Conservation (phyloP, 1,140 invertebrate species). For the Saxidomus purpurata region DNA sequence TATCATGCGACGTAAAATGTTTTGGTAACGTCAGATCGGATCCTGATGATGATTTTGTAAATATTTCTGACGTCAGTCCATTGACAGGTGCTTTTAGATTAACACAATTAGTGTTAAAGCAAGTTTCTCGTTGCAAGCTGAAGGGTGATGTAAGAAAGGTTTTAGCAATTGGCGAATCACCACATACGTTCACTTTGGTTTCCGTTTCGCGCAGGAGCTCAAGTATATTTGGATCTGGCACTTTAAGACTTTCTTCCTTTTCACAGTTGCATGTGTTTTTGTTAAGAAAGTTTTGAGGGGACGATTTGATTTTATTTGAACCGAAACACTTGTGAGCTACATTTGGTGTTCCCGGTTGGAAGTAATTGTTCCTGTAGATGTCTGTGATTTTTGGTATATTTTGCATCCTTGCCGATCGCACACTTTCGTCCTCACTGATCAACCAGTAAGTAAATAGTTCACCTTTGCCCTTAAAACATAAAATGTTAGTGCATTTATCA, state of each 20-base stretch:
- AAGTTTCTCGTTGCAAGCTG: not conserved
- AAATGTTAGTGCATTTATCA: too few relatives aligned
- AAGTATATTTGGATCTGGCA: conserved; percentile 60
- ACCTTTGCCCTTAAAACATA: conserved; percentile 82
- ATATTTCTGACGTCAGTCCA: not conserved
- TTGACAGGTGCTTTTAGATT: conserved; percentile 19
- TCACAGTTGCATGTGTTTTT: conserved; percentile 2
- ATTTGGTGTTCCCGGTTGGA: conserved; percentile 37
- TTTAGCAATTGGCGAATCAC: not conserved
- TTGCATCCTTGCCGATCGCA: conserved; percentile 57
- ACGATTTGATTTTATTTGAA: conserved; percentile 10
- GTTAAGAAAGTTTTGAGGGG: conserved; percentile 21
- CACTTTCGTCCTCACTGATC: conserved; percentile 73
- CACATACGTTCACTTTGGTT: not conserved
- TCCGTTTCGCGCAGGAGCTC: conserved; percentile 70
- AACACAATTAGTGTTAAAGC: not conserved
- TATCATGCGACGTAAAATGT: not conserved
- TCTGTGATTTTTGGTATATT: conserved; percentile 11
- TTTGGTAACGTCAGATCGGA: conserved; percentile 32
- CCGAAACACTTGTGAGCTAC: not conserved
- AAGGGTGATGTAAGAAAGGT: not conserved
- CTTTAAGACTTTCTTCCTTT: conserved; percentile 29
- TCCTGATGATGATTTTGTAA: conserved; percentile 35
- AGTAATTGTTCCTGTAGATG: conserved; percentile 45
- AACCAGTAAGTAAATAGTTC: conserved; percentile 85